Evolutionary conservation across 2,797 vertebrate species (phyloP).

Genomic region (Tachyglossus aculeatus): DNA sequence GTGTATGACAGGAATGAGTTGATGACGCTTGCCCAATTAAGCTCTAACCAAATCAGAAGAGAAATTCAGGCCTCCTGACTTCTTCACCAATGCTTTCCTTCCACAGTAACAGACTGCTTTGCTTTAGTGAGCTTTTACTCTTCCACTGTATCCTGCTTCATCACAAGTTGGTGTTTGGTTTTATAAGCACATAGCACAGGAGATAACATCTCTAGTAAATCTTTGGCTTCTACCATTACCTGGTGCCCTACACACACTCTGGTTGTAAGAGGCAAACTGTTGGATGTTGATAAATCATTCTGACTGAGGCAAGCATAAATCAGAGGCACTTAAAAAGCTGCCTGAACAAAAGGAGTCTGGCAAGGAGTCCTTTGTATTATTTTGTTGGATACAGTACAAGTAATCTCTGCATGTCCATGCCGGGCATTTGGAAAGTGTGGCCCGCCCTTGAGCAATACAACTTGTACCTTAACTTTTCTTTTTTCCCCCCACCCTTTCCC

Average conservation of each 20-base stretch:
- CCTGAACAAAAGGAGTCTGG: neutral
- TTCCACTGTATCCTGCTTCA: accelerated
- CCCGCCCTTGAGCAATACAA: accelerated
- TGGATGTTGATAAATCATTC: neutral
- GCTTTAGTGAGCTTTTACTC: too few species aligned
- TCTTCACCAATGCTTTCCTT: too few species aligned
- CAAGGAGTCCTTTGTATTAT: constrained; percentile 1
- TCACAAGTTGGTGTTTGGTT: accelerated
- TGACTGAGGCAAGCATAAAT: neutral
- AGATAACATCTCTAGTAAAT: accelerated
- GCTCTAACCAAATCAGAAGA: too few species aligned
- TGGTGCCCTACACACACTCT: accelerated
- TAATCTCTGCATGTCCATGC: accelerated
- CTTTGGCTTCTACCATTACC: accelerated
- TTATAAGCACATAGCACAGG: too few species aligned
- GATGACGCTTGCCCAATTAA: too few species aligned
- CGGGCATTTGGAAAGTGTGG: accelerated
- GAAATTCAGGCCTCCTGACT: too few species aligned
- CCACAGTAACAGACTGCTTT: too few species aligned
- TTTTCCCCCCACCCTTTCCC: accelerated
- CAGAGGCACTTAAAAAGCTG: accelerated
- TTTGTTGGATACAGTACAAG: neutral
- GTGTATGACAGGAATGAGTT: too few species aligned
- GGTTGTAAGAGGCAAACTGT: neutral
- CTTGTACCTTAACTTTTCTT: neutral